Base-by-base conservation (phyloP, 2,888 invertebrate species). In the Drosophila neutralis region DNA sequence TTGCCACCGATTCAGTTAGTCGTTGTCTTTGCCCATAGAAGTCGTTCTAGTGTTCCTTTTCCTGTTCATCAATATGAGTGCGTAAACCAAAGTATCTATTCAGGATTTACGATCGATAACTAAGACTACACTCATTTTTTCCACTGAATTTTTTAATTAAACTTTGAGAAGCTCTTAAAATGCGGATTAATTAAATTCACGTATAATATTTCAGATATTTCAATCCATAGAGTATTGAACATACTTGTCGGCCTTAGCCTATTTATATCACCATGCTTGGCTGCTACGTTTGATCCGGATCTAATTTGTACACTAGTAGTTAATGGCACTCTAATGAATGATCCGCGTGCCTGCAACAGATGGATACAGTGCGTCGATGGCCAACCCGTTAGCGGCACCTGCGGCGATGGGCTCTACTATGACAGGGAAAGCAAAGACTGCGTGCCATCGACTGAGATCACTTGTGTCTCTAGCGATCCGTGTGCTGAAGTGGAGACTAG, bases 311-410 rank as follows among this genome's bases (percentile, higher is more conserved):
- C 75, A 2, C 77, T 87, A 36, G 80, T 92, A 11, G 57, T 79
- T 2, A 80, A 82, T 33, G 91, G 88, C 1, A 92, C 91, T 0
- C 89, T 81, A 51, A 81, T 92, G 0, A 92, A 92, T 27, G 90
- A 92, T 82, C 92, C 92, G 0, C 68, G 78, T 1, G 78, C 83
- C 4, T 92, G 92, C 51, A 87, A 88, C 27, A 68, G 56, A 0
- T 92, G 91, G 88, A 84, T 91, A 36, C 67, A 87, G 45, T 92
- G 92, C 69, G 36, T 89, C 29, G 75, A 91, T 51, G 80, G 80
- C 5, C 29, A 63, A 18, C 86, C 92, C 0, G 63, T 90, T 0
- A 57, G 51, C 2, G 90, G 90, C 5, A 81, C 72, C n/a, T 92
- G 92, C 33, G 62, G n/a, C 15, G 56, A 52, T 1, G 79, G 70